phyloP scores from a whole-genome alignment of 2,113 vertebrate genomes.

The Alligator mississippiensis region DNA sequence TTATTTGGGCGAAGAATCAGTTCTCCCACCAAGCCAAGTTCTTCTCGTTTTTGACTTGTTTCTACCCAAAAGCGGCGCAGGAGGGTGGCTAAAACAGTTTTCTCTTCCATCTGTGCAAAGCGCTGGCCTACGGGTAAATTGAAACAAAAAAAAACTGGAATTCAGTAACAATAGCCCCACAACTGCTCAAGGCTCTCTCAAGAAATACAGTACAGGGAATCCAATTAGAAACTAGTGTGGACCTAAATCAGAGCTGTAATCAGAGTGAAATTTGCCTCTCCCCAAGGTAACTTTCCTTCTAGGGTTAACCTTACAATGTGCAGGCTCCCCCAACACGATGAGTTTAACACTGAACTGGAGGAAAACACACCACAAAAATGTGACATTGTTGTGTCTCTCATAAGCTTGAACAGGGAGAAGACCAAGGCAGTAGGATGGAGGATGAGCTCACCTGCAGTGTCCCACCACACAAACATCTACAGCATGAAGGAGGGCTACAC shows the following conservation, averaged over 20 bases:
- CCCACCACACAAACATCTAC: too few species aligned
- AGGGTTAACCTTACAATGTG: background rate
- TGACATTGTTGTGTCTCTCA: background rate
- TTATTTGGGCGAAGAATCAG: slow-evolving; percentile 80
- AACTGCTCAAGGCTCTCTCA: background rate
- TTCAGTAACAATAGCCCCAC: background rate
- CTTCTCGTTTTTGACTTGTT: slow-evolving; percentile 79
- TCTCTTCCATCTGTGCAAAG: slow-evolving; percentile 85
- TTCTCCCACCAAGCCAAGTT: slow-evolving; percentile 77
- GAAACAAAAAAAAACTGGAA: background rate
- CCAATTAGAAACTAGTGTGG: background rate
- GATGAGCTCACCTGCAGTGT: too few species aligned
- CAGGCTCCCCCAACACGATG: background rate
- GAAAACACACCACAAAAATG: background rate
- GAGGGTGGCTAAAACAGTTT: slow-evolving; percentile 79
- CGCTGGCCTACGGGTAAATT: slow-evolving; percentile 75
- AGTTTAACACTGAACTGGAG: background rate
- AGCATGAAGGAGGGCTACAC: background rate
- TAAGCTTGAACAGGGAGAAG: too few species aligned
- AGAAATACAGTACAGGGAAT: background rate
- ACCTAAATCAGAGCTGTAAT: background rate
- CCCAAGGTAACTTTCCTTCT: background rate
- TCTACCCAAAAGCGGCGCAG: slow-evolving; percentile 80
- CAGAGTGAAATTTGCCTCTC: background rate
- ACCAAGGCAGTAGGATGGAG: too few species aligned